Evolutionary conservation across 2,113 vertebrate genomes (phyloP).

Genomic region (Propithecus coquereli): DNA sequence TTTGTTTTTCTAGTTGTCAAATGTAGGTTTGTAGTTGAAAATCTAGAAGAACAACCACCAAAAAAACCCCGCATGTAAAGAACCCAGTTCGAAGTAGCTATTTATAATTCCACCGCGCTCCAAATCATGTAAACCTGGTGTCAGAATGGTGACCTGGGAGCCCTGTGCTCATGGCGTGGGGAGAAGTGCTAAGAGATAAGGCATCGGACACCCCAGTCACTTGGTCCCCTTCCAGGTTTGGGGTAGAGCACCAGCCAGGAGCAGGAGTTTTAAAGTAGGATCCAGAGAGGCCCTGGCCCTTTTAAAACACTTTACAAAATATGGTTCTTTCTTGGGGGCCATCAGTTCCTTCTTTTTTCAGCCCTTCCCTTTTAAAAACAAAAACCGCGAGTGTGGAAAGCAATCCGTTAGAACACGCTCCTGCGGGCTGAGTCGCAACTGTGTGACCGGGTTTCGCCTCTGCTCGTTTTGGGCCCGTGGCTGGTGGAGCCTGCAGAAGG

Average conservation of each 20-base stretch:
- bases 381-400: background rate
- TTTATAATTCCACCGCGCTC: background rate
- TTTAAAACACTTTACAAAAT: background rate
- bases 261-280: background rate
- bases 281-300: background rate
- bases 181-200: background rate
- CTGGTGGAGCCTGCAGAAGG: background rate
- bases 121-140: background rate
- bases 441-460: accelerated
- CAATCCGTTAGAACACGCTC: accelerated
- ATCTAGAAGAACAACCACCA: no score
- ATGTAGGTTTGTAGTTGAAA: background rate
- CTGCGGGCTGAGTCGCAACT: accelerated
- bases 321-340: background rate
- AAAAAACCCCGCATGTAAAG: background rate
- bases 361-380: background rate
- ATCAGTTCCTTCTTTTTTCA: background rate
- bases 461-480: accelerated
- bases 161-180: background rate
- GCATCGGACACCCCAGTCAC: accelerated
- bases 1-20: background rate
- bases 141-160: background rate
- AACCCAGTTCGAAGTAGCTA: accelerated
- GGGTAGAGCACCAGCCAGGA: background rate
- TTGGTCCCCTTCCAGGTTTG: background rate